A percentile compares a stretch with the other conserved stretches of the same genome.
These are phyloP conservation scores for Spea bombifrons DNA, from an alignment of 2,113 vertebrate species.

Conservation along the genomic window DNA sequence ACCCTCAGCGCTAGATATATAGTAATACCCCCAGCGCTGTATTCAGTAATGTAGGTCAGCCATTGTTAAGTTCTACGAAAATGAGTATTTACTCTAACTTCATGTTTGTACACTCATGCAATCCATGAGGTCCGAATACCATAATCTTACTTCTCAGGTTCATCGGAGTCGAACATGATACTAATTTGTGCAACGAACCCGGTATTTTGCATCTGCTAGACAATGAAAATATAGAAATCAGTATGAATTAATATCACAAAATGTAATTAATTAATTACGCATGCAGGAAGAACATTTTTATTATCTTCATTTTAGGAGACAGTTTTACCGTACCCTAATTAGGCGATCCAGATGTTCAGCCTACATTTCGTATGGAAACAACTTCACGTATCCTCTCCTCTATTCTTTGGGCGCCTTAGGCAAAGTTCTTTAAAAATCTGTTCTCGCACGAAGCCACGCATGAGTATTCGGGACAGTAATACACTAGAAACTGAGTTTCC, in stretches of 20 bases:
- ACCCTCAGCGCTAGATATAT: too few relatives aligned
- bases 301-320: conserved; percentile 6
- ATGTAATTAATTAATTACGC: conserved; percentile 37
- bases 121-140: too few relatives aligned
- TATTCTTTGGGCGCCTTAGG: conserved; percentile 18
- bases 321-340: conserved; percentile 26
- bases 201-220: not conserved
- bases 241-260: too few relatives aligned
- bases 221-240: conserved; percentile 5
- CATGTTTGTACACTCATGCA: too few relatives aligned
- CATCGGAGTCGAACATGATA: too few relatives aligned
- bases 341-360: conserved; percentile 42
- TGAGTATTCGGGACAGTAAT: not conserved
- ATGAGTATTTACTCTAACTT: too few relatives aligned
- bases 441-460: conserved; percentile 2
- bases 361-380: conserved; percentile 26
- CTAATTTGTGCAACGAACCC: too few relatives aligned
- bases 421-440: conserved; percentile 36
- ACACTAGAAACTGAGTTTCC: conserved; percentile 7
- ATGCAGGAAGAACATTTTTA: conserved; percentile 16
- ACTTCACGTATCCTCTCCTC: conserved; percentile 25
- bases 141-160: too few relatives aligned
- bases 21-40: too few relatives aligned
- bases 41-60: too few relatives aligned
- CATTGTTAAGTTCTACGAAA: too few relatives aligned